Conservation (phyloP, 1,140 invertebrate genomes). For the Ectropis grisescens region DNA sequence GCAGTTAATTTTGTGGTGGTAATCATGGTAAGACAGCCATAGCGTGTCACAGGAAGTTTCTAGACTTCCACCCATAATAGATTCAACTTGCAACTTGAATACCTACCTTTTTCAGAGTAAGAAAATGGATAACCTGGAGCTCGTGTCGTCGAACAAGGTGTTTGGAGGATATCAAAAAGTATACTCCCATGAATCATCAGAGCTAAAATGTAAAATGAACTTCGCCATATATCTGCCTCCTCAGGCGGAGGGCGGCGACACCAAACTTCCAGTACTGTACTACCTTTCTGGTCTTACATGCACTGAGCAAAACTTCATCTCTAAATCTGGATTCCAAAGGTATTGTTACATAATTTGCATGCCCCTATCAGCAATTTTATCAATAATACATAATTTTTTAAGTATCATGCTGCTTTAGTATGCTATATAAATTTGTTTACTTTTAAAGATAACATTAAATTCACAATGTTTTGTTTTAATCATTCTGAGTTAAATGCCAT, state of each 20-base stretch:
- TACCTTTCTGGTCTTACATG: constrained; percentile 96
- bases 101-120: too few relatives aligned
- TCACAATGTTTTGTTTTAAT: too few relatives aligned
- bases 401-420: too few relatives aligned
- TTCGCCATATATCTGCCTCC: constrained; percentile 93
- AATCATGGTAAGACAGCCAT: too few relatives aligned
- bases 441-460: too few relatives aligned
- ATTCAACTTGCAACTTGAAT: too few relatives aligned
- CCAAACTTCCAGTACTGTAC: constrained; percentile 88
- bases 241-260: constrained; percentile 74
- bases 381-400: background rate
- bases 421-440: too few relatives aligned
- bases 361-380: constrained; percentile 1
- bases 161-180: constrained; percentile 91
- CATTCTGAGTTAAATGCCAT: too few relatives aligned
- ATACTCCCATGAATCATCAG: constrained; percentile 84
- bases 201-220: constrained; percentile 91
- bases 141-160: constrained; percentile 78
- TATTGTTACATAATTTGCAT: too few relatives aligned
- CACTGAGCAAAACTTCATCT: constrained; percentile 96
- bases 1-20: too few relatives aligned
- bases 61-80: too few relatives aligned
- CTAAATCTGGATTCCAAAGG: constrained; percentile 94
- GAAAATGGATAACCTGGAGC: constrained; percentile 66
- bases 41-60: too few relatives aligned